phyloP scores from a whole-genome alignment of 1,140 invertebrate species.

The Pseudomyrmex sp. region DNA sequence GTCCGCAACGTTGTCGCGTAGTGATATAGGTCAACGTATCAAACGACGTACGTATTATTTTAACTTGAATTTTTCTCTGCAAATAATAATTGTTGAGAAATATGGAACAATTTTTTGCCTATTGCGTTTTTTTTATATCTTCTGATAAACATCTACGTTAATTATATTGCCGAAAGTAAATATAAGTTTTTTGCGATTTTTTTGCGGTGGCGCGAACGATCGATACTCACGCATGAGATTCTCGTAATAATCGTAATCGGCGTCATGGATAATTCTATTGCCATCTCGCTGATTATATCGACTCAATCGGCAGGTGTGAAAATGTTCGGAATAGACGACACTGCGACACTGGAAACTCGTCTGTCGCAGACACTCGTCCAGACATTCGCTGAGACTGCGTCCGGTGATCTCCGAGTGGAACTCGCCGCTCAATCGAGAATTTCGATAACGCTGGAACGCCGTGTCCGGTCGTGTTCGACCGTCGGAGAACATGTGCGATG shows the following conservation, averaged over 20 bases:
- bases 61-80: too few relatives aligned
- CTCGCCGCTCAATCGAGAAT: slow-evolving; percentile 93
- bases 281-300: slow-evolving; percentile 94
- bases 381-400: slow-evolving; percentile 93
- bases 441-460: slow-evolving; percentile 94
- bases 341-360: slow-evolving; percentile 95
- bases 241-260: slow-evolving; percentile 96
- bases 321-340: slow-evolving; percentile 94
- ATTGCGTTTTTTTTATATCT: too few relatives aligned
- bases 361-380: slow-evolving; percentile 95
- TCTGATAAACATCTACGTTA: too few relatives aligned
- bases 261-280: slow-evolving; percentile 95
- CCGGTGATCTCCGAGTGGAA: slow-evolving; percentile 96
- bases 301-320: slow-evolving; percentile 93
- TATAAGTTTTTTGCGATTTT: too few relatives aligned
- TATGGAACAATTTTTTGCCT: too few relatives aligned
- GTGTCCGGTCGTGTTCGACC: slow-evolving; percentile 91
- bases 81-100: too few relatives aligned
- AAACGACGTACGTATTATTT: not conserved
- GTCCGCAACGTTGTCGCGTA: not conserved
- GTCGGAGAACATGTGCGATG: slow-evolving; percentile 92
- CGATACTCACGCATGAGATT: slow-evolving; percentile 93
- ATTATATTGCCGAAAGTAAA: too few relatives aligned
- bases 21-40: slow-evolving; percentile 10
- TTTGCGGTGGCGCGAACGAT: not conserved